Evolutionary conservation across 2,113 vertebrate species (phyloP), one percentile per base, ranked within the genome.

Genomic region (Synchiropus splendidus): DNA sequence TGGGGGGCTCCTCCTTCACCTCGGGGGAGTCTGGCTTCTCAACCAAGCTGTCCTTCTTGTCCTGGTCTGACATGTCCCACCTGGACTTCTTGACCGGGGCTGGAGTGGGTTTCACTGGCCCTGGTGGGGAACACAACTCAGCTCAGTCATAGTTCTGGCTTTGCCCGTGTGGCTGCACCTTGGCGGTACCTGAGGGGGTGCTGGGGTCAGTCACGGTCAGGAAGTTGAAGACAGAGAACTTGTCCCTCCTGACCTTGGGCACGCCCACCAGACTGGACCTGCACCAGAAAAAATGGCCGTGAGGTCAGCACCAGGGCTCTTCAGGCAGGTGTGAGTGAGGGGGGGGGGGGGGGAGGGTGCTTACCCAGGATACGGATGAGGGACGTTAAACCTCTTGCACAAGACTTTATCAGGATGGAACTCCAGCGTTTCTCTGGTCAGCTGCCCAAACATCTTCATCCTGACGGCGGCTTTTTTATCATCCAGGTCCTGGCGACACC

Each of bases 141-240:
- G n/a, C n/a, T n/a, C n/a, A n/a, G n/a, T n/a, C n/a, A n/a, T n/a
- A n/a, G n/a, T n/a, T n/a, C n/a, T n/a, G n/a, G n/a, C n/a, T n/a
- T n/a, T n/a, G n/a, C n/a, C n/a, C n/a, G n/a, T n/a, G n/a, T n/a
- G n/a, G n/a, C n/a, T n/a, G n/a, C n/a, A n/a, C n/a, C n/a, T n/a
- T n/a, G n/a, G 9, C 1, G 2, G 3, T 35, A 74, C 77, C 68
- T 57, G 61, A 1, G 0, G 13, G 6, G 6, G 62, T 44, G 31
- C 27, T n/a, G 54, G 30, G 45, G n/a, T 92, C 89, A 0, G 82
- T 4, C 18, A 94, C 9, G 0, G 83, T 87, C 72, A 98, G 74
- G 72, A 98, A 98, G 81, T 95, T 97, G 61, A 97, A 98, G 32
- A 98, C 89, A 0, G 95, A 98, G 51, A 89, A 98, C 55, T 92